These are phyloP conservation scores for Colletes latitarsis DNA, from an alignment of 1,140 invertebrate genomes.

Conservation along the genomic window DNA sequence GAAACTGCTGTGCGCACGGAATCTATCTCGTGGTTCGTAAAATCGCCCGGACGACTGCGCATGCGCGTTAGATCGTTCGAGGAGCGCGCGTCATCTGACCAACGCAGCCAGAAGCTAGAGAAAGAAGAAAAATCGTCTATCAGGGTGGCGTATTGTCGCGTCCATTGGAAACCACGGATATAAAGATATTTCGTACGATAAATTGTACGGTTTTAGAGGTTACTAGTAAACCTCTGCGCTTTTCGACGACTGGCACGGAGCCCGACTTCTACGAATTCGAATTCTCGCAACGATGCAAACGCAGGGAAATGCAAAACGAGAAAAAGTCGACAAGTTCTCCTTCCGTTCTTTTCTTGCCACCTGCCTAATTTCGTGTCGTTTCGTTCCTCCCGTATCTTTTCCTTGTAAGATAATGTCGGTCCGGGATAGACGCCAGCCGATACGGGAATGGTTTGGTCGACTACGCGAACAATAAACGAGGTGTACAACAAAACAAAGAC, in stretches of 20 bases:
- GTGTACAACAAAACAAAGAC: constrained; percentile 63
- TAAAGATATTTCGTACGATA: too few species aligned
- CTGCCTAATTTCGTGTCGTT: not conserved
- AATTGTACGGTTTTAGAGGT: too few species aligned
- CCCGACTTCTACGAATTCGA: constrained; percentile 66
- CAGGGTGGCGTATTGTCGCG: constrained; percentile 41
- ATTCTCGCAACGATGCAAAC: constrained; percentile 27
- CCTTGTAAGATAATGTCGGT: constrained; percentile 19
- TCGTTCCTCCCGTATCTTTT: not conserved
- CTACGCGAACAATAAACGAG: constrained; percentile 34
- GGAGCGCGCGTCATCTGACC: too few species aligned
- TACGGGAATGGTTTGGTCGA: constrained; percentile 39
- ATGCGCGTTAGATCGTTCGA: too few species aligned
- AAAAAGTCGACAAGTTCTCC: constrained; percentile 17
- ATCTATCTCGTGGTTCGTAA: too few species aligned
- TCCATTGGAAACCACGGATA: too few species aligned
- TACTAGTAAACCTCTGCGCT: constrained; percentile 41
- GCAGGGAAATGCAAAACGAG: not conserved
- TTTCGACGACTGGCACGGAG: constrained; percentile 63
- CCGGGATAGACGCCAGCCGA: constrained; percentile 37
- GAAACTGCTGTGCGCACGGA: not conserved
- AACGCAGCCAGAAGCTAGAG: too few species aligned
- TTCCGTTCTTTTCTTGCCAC: constrained; percentile 9
- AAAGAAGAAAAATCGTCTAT: not conserved
- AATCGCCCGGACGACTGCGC: too few species aligned